Evolutionary conservation across 2,113 vertebrate genomes (phyloP).

Genomic region (Lepus europaeus): DNA sequence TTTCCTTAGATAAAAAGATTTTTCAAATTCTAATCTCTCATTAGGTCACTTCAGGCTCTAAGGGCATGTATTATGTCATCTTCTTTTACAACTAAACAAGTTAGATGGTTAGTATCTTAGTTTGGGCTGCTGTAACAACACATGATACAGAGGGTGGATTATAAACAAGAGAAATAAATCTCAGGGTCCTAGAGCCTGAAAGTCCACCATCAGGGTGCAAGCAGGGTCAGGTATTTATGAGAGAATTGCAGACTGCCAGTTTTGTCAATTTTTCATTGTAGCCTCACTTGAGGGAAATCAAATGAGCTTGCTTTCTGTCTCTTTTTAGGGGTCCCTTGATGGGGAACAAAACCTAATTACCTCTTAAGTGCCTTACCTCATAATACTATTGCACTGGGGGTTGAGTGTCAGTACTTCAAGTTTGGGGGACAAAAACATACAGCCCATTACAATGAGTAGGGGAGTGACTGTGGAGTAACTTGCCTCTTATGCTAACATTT

Average conservation of each 20-base stretch:
- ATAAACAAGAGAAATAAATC: neutral
- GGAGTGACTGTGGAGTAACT: neutral
- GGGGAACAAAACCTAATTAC: neutral
- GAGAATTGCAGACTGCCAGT: neutral
- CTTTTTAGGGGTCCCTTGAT: neutral
- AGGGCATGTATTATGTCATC: neutral
- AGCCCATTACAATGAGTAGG: neutral
- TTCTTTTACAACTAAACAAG: neutral
- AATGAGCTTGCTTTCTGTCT: neutral
- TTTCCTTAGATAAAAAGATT: slow-evolving; percentile 26
- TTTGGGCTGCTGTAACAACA: neutral
- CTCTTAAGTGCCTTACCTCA: neutral
- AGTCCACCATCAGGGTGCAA: neutral
- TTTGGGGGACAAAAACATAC: neutral
- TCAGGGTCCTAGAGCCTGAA: neutral
- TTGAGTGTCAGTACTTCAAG: neutral
- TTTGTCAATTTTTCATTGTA: neutral
- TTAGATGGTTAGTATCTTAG: neutral
- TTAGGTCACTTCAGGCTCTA: slow-evolving; percentile 37
- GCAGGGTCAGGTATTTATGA: neutral
- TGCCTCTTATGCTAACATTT: neutral
- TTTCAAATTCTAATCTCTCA: slow-evolving; percentile 34
- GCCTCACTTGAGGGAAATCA: neutral
- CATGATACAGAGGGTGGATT: neutral
- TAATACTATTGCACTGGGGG: no score